These are phyloP conservation scores for Tiliacea aurago DNA, from an alignment of 2,888 invertebrate species.

Conservation along the genomic window DNA sequence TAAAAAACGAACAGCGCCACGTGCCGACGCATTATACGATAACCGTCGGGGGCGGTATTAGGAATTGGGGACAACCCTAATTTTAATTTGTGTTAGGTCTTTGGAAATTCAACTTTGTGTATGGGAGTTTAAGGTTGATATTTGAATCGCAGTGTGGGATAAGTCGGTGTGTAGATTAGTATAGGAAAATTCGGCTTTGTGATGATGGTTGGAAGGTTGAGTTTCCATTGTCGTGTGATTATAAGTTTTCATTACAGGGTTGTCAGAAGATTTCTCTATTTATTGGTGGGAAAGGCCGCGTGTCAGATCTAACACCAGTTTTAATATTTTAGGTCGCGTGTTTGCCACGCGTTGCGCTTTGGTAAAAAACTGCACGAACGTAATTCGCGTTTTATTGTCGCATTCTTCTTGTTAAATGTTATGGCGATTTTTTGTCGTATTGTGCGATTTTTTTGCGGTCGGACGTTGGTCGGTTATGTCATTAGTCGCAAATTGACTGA, in stretches of 20 bases:
- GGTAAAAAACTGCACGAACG: conserved; percentile 88
- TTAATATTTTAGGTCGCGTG: conserved; percentile 89
- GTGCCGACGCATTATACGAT: conserved; percentile 89
- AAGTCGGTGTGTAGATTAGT: conserved; percentile 1
- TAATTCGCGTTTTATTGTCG: conserved; percentile 89
- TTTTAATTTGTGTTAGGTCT: conserved; percentile 67
- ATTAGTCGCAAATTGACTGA: conserved; percentile 84
- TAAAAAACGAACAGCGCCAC: conserved; percentile 87
- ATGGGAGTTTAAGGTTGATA: conserved; percentile 36
- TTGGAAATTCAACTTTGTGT: conserved; percentile 65
- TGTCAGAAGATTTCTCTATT: conserved; percentile 85
- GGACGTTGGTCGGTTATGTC: conserved; percentile 73
- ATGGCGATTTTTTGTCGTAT: conserved; percentile 71
- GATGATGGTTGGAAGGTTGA: conserved; percentile 29
- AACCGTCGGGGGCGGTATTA: conserved; percentile 90
- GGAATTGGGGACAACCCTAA: conserved; percentile 86
- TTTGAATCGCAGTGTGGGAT: conserved; percentile 40
- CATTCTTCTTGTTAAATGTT: conserved; percentile 88
- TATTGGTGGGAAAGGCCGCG: conserved; percentile 90
- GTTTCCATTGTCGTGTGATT: conserved; percentile 46
- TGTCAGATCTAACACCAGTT: conserved; percentile 90
- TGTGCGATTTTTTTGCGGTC: conserved; percentile 79
- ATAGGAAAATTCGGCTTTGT: conserved; percentile 57
- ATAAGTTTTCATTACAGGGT: conserved; percentile 75
- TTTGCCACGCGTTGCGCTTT: conserved; percentile 83